Base-by-base conservation (phyloP, 2,797 vertebrate species). In the Novumbra hubbsi region DNA sequence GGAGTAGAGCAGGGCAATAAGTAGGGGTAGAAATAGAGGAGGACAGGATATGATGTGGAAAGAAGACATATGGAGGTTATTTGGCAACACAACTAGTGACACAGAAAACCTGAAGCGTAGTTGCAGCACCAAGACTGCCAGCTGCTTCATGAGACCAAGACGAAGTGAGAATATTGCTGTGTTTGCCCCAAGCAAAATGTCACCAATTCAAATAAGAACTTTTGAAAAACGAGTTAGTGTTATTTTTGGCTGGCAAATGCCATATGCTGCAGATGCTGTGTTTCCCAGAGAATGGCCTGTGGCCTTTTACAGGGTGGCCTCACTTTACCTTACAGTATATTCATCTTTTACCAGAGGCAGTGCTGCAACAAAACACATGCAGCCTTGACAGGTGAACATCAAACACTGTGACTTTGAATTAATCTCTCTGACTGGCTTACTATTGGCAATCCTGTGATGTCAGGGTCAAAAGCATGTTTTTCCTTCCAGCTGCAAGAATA, bases 171-270 rank as follows among this genome's bases (percentile, higher is more conserved):
- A 50, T 70, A 16, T 48, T 70, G 27, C 28, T 38, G 32, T 8
- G 50, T 38, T 32, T 71, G 19, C n/a, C 50, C n/a, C 52, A 27
- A 4, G 52, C 11, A 6, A 71, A 71, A 71, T 24, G 50, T 38
- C 30, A 34, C 14, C 52, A 60, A 71, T 30, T 55, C 49, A 34
- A 21, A 24, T 30, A 52, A 41, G 27, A 34, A 69, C 41, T 45
- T 45, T 28, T 50, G 16, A 30, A 27, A 49, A 70, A 50, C 7
- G 15, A 17, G 48, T 9, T 28, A 19, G 74, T 77, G 74, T 79
- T 84, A 76, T 81, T 82, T 80, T 79, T 74, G 79, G 66, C 76
- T 76, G 73, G 64, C 28, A 80, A 86, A 78, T 77, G 68, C 74
- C 79, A 77, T 78, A 80, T 76, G 73, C 70, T 71, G 19, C 69